phyloP scores from a whole-genome alignment of 2,113 vertebrate species.

The Pleuronectes platessa region DNA sequence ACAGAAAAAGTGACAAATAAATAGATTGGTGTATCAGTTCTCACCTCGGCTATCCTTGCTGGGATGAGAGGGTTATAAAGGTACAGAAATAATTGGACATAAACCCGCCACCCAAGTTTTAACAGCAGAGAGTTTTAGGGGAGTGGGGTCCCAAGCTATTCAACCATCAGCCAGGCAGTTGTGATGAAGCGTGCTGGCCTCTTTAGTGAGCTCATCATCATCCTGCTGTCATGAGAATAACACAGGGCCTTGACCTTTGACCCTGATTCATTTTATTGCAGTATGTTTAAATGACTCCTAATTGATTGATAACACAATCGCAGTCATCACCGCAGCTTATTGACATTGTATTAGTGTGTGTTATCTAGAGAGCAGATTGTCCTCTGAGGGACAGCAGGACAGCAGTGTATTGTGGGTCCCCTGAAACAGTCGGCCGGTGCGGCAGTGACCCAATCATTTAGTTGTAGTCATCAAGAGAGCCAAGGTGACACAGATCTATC shows the following conservation, averaged over 20 bases:
- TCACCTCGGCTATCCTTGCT: too few species aligned
- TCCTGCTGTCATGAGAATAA: neutral
- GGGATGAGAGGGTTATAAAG: neutral
- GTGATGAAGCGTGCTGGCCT: neutral
- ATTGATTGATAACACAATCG: neutral
- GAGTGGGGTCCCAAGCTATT: neutral
- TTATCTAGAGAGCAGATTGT: neutral
- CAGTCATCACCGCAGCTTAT: neutral
- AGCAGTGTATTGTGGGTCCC: neutral
- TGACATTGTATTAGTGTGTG: neutral
- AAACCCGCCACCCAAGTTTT: too few species aligned
- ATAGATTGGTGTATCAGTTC: too few species aligned
- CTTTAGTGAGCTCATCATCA: neutral
- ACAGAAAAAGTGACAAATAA: too few species aligned
- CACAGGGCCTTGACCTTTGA: neutral
- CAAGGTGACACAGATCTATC: conserved; percentile 62
- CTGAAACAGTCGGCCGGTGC: conserved; percentile 6
- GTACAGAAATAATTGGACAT: neutral
- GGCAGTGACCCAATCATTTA: conserved; percentile 35
- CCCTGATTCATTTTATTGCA: neutral
- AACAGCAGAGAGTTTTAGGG: too few species aligned
- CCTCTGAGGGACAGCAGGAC: neutral
- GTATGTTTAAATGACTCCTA: neutral
- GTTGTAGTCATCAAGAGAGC: conserved; percentile 23
- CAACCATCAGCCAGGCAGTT: neutral